Conservation (phyloP, 2,113 vertebrate genomes). For the Brachyhypopomus gauderio region DNA sequence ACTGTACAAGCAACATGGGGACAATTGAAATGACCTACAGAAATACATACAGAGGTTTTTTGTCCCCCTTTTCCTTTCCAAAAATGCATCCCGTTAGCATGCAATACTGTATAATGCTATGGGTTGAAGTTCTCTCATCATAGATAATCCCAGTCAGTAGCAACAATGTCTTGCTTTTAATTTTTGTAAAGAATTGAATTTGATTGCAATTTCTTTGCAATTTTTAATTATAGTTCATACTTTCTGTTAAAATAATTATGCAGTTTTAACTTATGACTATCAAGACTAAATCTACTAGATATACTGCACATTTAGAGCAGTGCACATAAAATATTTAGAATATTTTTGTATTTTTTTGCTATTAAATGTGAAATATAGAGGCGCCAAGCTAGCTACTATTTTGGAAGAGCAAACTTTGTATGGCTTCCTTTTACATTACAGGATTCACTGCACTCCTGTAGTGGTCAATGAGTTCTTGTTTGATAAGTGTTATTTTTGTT, state of each 20-base stretch:
- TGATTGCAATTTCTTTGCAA: not conserved
- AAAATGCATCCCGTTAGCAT: not conserved
- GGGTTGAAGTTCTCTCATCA: not conserved
- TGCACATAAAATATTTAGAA: constrained; percentile 48
- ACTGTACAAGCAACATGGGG: not conserved
- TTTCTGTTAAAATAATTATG: not conserved
- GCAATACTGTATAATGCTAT: not conserved
- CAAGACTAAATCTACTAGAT: not conserved
- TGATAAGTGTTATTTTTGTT: not conserved
- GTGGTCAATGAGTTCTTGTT: not conserved
- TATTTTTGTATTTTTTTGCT: constrained; percentile 51
- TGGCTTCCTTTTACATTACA: not conserved
- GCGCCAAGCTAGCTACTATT: constrained; percentile 17
- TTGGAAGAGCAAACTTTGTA: constrained; percentile 26
- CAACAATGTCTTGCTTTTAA: not conserved
- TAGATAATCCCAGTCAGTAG: not conserved
- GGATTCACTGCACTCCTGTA: constrained; percentile 33
- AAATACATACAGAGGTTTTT: not conserved
- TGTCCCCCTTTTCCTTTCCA: not conserved
- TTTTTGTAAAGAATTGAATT: not conserved
- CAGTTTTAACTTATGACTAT: constrained; percentile 22
- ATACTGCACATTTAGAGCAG: constrained; percentile 40
- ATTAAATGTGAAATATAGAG: constrained; percentile 40
- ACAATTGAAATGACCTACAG: not conserved
- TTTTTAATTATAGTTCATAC: not conserved